These are phyloP conservation scores for Ornithoptera priamus DNA, from an alignment of 2,888 invertebrate genomes.

Conservation along the genomic window DNA sequence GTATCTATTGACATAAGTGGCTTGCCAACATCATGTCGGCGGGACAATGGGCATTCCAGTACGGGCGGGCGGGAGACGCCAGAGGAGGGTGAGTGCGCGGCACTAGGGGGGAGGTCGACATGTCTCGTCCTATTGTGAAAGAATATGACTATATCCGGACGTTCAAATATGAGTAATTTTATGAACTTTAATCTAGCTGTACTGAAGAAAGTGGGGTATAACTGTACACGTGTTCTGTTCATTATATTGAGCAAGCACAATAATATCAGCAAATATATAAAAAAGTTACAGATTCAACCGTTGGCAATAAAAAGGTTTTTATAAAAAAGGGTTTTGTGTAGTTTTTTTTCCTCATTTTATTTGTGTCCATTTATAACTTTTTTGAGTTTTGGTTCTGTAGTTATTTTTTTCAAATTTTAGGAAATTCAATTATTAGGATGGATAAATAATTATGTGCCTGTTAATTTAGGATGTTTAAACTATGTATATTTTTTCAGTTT, in stretches of 20 bases:
- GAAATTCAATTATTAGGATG: no score
- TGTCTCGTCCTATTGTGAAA: constrained; percentile 51
- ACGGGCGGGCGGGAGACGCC: constrained; percentile 42
- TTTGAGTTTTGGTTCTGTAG: no score
- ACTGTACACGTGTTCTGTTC: constrained; percentile 22
- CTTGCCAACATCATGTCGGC: constrained; percentile 65
- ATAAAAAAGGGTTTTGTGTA: no score
- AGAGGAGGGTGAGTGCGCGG: constrained; percentile 35
- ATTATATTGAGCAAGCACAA: constrained; percentile 17
- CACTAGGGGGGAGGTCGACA: constrained; percentile 43
- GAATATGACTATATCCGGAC: constrained; percentile 30
- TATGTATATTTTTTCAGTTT: no score
- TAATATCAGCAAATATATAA: constrained; percentile 20
- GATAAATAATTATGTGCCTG: no score
- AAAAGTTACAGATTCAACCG: no score
- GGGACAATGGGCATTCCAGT: constrained; percentile 74
- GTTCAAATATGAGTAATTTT: constrained; percentile 29
- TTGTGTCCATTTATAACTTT: no score
- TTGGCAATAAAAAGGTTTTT: no score
- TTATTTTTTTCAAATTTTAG: no score
- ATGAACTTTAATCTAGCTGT: constrained; percentile 25
- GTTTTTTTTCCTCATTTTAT: no score
- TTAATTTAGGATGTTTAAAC: no score
- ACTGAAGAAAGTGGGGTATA: constrained; percentile 23
- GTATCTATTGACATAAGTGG: constrained; percentile 62